These are phyloP conservation scores for Drosophila sechellia DNA, from an alignment of 1,140 invertebrate genomes.

Conservation along the genomic window DNA sequence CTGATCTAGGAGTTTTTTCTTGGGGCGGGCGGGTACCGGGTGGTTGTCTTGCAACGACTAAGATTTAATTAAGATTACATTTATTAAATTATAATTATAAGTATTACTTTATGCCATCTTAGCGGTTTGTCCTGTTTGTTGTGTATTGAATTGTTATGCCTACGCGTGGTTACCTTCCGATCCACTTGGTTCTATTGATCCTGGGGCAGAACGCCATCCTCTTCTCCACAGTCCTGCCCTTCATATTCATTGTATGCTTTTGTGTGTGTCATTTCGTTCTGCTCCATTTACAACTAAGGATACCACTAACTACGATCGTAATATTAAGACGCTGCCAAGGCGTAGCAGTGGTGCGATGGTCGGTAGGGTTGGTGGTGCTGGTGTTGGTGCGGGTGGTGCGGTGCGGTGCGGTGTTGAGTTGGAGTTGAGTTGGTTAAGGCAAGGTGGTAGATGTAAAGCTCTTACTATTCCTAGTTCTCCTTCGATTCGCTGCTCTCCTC, in stretches of 20 bases:
- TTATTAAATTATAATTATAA: constrained; percentile 65
- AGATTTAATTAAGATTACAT: constrained; percentile 67
- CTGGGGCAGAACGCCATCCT: neutral
- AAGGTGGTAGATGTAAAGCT: constrained; percentile 38
- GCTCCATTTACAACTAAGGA: constrained; percentile 47
- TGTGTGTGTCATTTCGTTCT: constrained; percentile 12
- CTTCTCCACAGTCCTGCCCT: neutral
- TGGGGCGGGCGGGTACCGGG: neutral
- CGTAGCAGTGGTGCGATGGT: constrained; percentile 28
- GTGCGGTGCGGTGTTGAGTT: neutral
- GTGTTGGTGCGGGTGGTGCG: neutral
- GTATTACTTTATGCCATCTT: constrained; percentile 66
- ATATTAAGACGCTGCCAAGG: constrained; percentile 41
- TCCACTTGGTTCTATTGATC: constrained; percentile 22
- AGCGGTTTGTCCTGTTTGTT: constrained; percentile 60
- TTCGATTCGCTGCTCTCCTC: constrained; percentile 71
- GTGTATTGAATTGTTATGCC: constrained; percentile 13
- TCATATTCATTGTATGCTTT: neutral
- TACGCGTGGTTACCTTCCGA: neutral
- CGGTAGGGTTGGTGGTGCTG: neutral
- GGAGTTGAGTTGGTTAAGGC: constrained; percentile 1
- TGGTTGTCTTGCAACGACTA: constrained; percentile 54
- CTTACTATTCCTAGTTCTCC: constrained; percentile 48
- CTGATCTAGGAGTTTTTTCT: neutral
- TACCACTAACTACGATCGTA: constrained; percentile 47